Evolutionary conservation across 2,113 vertebrate genomes (phyloP), one percentile per base, ranked within the genome.

Genomic region (Dasypus novemcinctus): DNA sequence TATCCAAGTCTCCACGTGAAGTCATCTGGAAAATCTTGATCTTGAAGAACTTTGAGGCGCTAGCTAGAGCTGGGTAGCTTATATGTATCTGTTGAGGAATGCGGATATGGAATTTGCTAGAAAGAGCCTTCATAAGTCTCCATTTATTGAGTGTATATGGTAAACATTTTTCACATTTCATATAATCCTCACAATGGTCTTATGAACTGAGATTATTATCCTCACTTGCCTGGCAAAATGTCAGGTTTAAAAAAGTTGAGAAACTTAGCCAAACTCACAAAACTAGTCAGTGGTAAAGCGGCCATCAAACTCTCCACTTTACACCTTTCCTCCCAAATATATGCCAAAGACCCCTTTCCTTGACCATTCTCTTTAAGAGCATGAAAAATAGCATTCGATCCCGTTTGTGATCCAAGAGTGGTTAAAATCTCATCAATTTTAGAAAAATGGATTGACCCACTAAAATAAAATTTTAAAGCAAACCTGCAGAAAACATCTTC

Each of bases 391-490:
- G 17, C 43, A n/a, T 61, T 41, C 36, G 66, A 31, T 38, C 68
- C 27, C 54, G 31, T 68, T 78, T 10, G 87, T 94, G 81, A 95
- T 71, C 52, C 38, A 43, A 12, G 66, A 90, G 87, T 27, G 84
- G 86, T 80, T 85, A 85, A 96, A 80, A 68, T 90, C 68, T 95
- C 68, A 86, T 95, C 81, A 74, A 90, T 81, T 94, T 88, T 80
- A 83, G 90, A 90, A 96, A 97, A 97, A 90, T 59, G 93, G 78
- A 88, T 66, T 69, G 93, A 80, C 49, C 82, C 63, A 66, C 78
- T 69, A 93, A 79, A 92, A 74, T 38, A 49, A 95, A 87, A 75
- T 69, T 89, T 7, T 76, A 92, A 90, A 90, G 66, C 80, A 36
- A 79, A 52, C 46, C 29, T 88, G 36, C 12, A 46, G 46, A 96